Conservation (phyloP, 2,113 vertebrate species). For the Engystomops pustulosus region DNA sequence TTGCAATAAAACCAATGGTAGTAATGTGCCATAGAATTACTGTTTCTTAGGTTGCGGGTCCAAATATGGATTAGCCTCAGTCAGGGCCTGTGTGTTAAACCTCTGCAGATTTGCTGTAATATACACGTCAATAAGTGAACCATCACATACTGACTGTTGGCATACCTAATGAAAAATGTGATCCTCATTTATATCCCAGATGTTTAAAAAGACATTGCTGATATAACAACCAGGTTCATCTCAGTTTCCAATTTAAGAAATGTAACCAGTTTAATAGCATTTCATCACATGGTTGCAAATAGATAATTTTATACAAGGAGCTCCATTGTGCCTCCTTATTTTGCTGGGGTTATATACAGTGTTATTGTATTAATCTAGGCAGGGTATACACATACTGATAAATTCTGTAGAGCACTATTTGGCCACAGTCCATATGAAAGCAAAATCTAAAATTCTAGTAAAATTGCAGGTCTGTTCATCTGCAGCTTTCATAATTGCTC, state of each 20-base stretch:
- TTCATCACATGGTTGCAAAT: not conserved
- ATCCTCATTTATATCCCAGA: no score
- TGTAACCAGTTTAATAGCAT: not conserved
- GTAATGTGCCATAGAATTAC: no score
- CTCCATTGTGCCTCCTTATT: not conserved
- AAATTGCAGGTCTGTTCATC: slow-evolving; percentile 41
- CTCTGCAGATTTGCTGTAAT: no score
- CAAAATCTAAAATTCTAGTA: slow-evolving; percentile 27
- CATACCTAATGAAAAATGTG: no score
- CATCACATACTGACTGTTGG: no score
- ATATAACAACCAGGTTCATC: not conserved
- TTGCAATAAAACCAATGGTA: no score
- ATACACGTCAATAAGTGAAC: no score
- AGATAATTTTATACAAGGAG: not conserved
- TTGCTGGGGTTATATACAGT: not conserved
- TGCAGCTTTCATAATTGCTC: slow-evolving; percentile 39
- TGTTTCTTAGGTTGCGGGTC: no score
- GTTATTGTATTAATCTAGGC: slow-evolving; percentile 28
- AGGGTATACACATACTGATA: slow-evolving; percentile 9
- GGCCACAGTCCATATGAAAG: slow-evolving; percentile 26
- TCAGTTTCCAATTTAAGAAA: not conserved
- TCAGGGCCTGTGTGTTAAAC: no score
- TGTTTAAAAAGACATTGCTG: not conserved
- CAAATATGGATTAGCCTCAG: no score
- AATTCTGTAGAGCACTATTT: not conserved